A percentile compares a stretch with the other conserved stretches of the same genome.
These are phyloP conservation scores for Tanaodytes sp. DNA, from an alignment of 2,888 invertebrate genomes.

Conservation along the genomic window DNA sequence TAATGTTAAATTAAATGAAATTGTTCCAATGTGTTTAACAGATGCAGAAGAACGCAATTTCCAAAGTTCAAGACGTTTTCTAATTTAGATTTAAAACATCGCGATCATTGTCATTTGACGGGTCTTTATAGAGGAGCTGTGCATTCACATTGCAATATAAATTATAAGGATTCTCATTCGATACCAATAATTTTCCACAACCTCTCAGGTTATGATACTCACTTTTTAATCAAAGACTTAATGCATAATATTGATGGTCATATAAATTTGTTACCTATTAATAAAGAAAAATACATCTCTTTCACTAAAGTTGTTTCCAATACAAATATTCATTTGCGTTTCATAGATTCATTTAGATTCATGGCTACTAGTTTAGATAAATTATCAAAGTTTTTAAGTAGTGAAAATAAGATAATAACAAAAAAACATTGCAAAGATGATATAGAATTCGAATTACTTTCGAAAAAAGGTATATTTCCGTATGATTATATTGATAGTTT, in stretches of 20 bases:
- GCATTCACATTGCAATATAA: neutral
- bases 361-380: slow-evolving; percentile 17
- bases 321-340: slow-evolving; percentile 1
- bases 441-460: slow-evolving; percentile 16
- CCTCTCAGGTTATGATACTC: slow-evolving; percentile 11
- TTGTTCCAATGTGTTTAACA: no score
- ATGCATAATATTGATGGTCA: neutral
- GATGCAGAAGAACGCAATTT: no score
- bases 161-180: neutral
- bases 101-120: slow-evolving; percentile 14
- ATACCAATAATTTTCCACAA: slow-evolving; percentile 14
- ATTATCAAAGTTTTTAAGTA: slow-evolving; percentile 5
- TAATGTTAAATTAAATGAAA: no score
- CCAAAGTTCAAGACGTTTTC: no score
- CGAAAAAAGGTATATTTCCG: slow-evolving; percentile 42
- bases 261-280: slow-evolving; percentile 36
- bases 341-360: slow-evolving; percentile 20
- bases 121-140: slow-evolving; percentile 1
- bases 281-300: slow-evolving; percentile 26
- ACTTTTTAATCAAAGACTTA: slow-evolving; percentile 16
- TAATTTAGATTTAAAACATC: no score
- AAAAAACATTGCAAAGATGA: slow-evolving; percentile 12
- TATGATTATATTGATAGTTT: slow-evolving; percentile 39
- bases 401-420: slow-evolving; percentile 17
- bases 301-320: slow-evolving; percentile 6